Evolutionary conservation across 2,888 invertebrate species (phyloP).

Genomic region (Amblyjoppa fuscipennis): DNA sequence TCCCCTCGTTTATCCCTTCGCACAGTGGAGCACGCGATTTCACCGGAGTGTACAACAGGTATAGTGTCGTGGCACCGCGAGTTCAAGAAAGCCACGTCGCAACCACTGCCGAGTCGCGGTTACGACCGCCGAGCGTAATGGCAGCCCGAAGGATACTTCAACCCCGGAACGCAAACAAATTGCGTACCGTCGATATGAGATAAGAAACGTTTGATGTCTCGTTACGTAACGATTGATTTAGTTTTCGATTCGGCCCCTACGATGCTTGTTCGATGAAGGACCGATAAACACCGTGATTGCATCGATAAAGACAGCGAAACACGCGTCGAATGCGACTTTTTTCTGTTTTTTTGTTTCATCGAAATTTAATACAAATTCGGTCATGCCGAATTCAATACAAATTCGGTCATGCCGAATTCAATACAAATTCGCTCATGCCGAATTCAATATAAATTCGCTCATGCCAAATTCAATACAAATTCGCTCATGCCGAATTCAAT

Average conservation of each 20-base stretch:
- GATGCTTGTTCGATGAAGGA: constrained; percentile 11
- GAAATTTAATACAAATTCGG: background rate
- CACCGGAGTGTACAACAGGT: background rate
- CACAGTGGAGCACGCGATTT: background rate
- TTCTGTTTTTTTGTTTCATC: background rate
- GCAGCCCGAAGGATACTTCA: background rate
- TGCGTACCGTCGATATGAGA: constrained; percentile 30
- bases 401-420: too few species aligned
- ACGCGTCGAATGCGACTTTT: background rate
- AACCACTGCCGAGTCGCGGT: background rate
- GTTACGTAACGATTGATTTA: constrained; percentile 33
- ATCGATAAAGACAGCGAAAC: constrained; percentile 1
- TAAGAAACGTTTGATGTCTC: constrained; percentile 12
- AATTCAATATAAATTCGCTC: background rate
- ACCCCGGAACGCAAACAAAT: constrained; percentile 19
- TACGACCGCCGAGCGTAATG: background rate
- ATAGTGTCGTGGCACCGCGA: background rate
- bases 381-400: background rate
- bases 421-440: too few species aligned
- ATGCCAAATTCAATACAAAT: too few species aligned
- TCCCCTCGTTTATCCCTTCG: constrained; percentile 11
- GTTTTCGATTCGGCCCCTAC: constrained; percentile 9
- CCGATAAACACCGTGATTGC: background rate
- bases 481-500: too few species aligned
- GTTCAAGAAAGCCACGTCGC: constrained; percentile 11